Conservation (phyloP, 2,888 invertebrate species). For the Timandra comae region DNA sequence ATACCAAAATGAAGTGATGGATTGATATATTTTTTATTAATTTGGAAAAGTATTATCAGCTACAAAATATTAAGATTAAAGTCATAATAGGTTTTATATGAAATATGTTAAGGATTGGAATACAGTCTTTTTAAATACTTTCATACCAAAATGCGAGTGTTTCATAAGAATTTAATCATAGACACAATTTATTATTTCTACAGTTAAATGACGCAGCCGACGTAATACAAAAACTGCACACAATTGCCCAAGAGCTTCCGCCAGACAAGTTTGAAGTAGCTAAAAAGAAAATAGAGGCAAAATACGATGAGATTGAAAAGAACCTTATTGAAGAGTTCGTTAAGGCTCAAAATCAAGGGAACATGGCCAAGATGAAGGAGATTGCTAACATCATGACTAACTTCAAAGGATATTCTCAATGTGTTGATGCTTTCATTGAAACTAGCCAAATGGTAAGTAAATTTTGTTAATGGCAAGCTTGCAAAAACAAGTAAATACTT, state of each 20-base stretch:
- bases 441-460: conserved; percentile 94
- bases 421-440: conserved; percentile 97
- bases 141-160: no score
- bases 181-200: no score
- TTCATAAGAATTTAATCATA: no score
- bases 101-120: not conserved
- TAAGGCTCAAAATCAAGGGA: conserved; percentile 89
- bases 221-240: conserved; percentile 96
- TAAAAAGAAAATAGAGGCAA: conserved; percentile 89
- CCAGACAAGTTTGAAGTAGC: conserved; percentile 90
- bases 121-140: no score
- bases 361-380: conserved; percentile 93
- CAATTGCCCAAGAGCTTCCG: conserved; percentile 96
- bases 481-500: no score
- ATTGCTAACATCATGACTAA: conserved; percentile 94
- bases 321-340: conserved; percentile 96
- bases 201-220: conserved; percentile 96
- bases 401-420: conserved; percentile 97
- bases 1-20: no score
- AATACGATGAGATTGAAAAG: conserved; percentile 93
- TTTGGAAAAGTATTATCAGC: no score
- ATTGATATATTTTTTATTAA: no score
- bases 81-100: no score
- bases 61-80: no score
- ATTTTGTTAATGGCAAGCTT: no score